Evolutionary conservation across 2,797 vertebrate genomes (phyloP).

Genomic region (Sebastes paucispinis): DNA sequence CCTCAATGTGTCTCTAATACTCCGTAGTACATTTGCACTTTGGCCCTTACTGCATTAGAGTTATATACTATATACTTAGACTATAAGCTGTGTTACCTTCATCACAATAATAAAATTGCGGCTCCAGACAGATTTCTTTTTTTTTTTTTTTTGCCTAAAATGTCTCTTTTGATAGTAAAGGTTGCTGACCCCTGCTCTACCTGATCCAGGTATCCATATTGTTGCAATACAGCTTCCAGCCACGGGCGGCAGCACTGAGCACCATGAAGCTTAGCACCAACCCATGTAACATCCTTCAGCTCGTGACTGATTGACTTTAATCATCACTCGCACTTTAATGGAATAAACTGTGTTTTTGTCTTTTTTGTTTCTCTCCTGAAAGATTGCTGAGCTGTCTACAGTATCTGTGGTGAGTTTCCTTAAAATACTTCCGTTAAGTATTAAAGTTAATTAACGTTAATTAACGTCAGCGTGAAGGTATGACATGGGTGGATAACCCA

Average conservation of each 20-base stretch:
- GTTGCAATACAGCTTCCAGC: not conserved
- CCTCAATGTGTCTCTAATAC: too few species aligned
- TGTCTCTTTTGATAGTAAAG: too few species aligned
- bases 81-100: too few species aligned
- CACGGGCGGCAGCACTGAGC: conserved; percentile 1
- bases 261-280: not conserved
- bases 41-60: too few species aligned
- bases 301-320: not conserved
- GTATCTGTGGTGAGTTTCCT: conserved; percentile 1
- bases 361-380: rapidly evolving
- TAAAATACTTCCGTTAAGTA: too few species aligned
- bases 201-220: not conserved
- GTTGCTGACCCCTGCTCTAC: too few species aligned
- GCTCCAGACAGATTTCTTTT: too few species aligned
- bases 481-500: not conserved
- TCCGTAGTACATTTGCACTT: too few species aligned
- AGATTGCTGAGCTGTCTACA: not conserved
- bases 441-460: not conserved
- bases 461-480: not conserved
- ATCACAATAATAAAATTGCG: too few species aligned
- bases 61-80: too few species aligned
- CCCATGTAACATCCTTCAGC: not conserved
- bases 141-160: too few species aligned
- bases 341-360: not conserved
- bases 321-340: not conserved